Base-by-base conservation (phyloP, 2,797 vertebrate genomes). In the Squalus acanthias region DNA sequence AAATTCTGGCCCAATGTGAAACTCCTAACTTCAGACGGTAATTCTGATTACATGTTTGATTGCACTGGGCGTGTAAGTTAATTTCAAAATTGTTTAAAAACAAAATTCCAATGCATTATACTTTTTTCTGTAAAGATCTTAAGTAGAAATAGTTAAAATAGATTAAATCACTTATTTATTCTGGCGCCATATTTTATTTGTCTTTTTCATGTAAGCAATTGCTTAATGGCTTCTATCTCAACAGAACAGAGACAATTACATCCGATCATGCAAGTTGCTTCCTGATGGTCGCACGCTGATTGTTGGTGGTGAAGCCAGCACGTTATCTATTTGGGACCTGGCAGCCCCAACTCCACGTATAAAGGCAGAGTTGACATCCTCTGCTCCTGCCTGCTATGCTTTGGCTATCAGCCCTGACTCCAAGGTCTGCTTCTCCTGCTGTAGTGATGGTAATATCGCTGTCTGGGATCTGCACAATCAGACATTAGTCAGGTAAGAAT, bases 241-340 rank as follows among this genome's bases (percentile, higher is more conserved):
- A 96, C 97, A 98, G 98, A 98, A 98, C 98, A 98, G 98, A 97
- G 98, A 98, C 98, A 98, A 98, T 98, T 98, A 98, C 97, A 98
- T 98, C 97, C 98, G 98, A 96, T 98, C 98, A 97, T 98, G 98
- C 97, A 98, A 98, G 97, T 98, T 98, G 97, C 98, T 98, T 97
- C 98, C 98, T 2, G 98, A 98, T 0, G 98, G 98, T 96, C 98
- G 98, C 97, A 98, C 98, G 97, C 98, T 98, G 69, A 98, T 98
- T 95, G 98, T 98, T 65, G 98, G 98, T 20, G 98, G 98, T 95
- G 98, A 98, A 97, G 98, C 98, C 98, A 99, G 99, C 97, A 99
- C 99, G 0, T 97, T 99, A 98, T 99, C 99, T 98, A 99, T 99
- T 97, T 99, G 99, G 99, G 99, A 99, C 97, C 97, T 99, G 98